A percentile compares a stretch with the other conserved stretches of the same genome.
Evolutionary conservation across 2,888 invertebrate genomes (phyloP).

Genomic region (Agonopterix subpropinquella): DNA sequence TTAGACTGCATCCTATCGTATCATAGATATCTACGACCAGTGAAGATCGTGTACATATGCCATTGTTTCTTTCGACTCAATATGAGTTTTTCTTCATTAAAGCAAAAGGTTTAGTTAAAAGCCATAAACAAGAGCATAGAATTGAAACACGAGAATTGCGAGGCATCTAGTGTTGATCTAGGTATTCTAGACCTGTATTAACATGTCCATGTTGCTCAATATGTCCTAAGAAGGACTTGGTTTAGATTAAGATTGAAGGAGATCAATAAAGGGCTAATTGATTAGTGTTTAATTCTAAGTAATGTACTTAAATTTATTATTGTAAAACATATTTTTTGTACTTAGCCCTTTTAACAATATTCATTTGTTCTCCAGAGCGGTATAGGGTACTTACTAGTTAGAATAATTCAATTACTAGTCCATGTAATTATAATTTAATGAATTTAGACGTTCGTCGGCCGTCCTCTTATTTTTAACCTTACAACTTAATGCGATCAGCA

Average conservation of each 20-base stretch:
- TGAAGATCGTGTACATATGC: too few relatives aligned
- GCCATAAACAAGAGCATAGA: background rate
- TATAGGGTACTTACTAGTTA: constrained; percentile 74
- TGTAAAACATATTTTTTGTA: constrained; percentile 26
- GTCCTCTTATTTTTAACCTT: constrained; percentile 14
- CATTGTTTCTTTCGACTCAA: background rate
- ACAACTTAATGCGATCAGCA: too few relatives aligned
- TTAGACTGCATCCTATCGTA: too few relatives aligned
- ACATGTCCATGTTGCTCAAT: constrained; percentile 73
- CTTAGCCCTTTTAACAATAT: constrained; percentile 39
- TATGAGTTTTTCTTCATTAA: constrained; percentile 24
- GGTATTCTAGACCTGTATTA: constrained; percentile 36
- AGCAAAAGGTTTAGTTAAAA: background rate
- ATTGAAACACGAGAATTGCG: background rate
- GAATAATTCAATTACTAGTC: constrained; percentile 75
- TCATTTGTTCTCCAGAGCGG: constrained; percentile 63
- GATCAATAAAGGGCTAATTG: constrained; percentile 57
- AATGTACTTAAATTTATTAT: constrained; percentile 29
- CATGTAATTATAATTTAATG: constrained; percentile 69
- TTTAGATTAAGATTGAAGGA: constrained; percentile 61
- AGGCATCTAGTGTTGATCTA: background rate
- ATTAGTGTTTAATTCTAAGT: constrained; percentile 44
- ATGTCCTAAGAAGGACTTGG: constrained; percentile 51
- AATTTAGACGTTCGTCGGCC: constrained; percentile 60
- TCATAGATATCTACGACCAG: too few relatives aligned